A percentile compares a stretch with the other conserved stretches of the same genome.
Conservation (phyloP, 2,888 invertebrate genomes). For the Oegoconia quadripuncta region DNA sequence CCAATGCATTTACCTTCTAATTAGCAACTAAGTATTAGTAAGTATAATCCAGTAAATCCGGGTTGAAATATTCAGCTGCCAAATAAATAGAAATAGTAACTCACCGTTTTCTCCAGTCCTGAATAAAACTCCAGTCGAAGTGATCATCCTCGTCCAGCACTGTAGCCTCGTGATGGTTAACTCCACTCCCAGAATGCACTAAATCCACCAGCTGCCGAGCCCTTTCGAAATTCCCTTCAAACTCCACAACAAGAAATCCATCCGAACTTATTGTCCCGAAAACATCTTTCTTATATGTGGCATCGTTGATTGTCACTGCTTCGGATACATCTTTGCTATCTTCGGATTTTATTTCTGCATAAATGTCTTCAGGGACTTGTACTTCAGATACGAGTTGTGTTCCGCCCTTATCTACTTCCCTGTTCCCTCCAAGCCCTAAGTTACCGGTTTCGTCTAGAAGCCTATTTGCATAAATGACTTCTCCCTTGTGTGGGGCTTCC, state of each 20-base stretch:
- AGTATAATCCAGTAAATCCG: slow-evolving; percentile 42
- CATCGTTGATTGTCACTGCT: slow-evolving; percentile 54
- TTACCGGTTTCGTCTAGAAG: slow-evolving; percentile 56
- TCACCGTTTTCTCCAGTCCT: slow-evolving; percentile 85
- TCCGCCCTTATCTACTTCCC: slow-evolving; percentile 55
- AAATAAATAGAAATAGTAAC: slow-evolving; percentile 26
- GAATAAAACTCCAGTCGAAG: slow-evolving; percentile 87
- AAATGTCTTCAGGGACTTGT: slow-evolving; percentile 64
- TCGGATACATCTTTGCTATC: slow-evolving; percentile 40
- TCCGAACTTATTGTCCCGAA: slow-evolving; percentile 63
- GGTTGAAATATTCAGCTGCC: slow-evolving; percentile 35
- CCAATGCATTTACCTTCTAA: slow-evolving; percentile 41
- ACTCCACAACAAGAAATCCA: slow-evolving; percentile 81
- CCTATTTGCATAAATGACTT: slow-evolving; percentile 68
- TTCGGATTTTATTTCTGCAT: slow-evolving; percentile 60
- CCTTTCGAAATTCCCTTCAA: slow-evolving; percentile 80
- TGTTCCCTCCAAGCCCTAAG: slow-evolving; percentile 39
- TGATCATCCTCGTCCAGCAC: slow-evolving; percentile 71
- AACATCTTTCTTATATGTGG: slow-evolving; percentile 64
- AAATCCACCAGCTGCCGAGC: slow-evolving; percentile 81
- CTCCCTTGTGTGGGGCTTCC: slow-evolving; percentile 45
- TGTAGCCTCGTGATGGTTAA: slow-evolving; percentile 66
- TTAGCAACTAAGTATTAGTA: too few relatives aligned
- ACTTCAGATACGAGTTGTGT: slow-evolving; percentile 60
- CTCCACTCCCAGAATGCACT: slow-evolving; percentile 65